These are phyloP conservation scores for Agrotis clavis DNA, from an alignment of 2,888 invertebrate species.

Conservation along the genomic window DNA sequence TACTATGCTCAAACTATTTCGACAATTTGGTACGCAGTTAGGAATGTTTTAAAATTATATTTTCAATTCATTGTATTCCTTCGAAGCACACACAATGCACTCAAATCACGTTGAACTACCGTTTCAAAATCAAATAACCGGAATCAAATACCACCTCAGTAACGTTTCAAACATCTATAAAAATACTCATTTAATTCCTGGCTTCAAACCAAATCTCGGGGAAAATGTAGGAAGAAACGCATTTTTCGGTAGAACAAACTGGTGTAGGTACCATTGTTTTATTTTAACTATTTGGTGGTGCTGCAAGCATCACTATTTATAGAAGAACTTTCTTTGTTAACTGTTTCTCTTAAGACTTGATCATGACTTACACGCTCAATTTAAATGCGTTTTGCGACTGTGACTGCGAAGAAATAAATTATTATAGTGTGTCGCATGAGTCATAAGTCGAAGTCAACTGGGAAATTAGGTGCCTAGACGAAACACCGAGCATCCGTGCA, in stretches of 20 bases:
- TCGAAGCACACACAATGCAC: conserved; percentile 5
- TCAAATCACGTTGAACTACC: conserved; percentile 28
- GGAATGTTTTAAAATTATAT: not conserved
- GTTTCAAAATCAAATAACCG: conserved; percentile 51
- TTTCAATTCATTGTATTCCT: not conserved
- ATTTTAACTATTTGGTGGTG: conserved; percentile 1
- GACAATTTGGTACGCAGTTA: not conserved
- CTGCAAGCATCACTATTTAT: conserved; percentile 11
- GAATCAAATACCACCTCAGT: conserved; percentile 37
- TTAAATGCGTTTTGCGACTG: not conserved
- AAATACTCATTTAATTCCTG: conserved; percentile 53
- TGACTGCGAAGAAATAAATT: no score
- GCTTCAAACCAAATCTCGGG: conserved; percentile 48
- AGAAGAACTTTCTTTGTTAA: conserved; percentile 38
- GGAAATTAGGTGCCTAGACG: no score
- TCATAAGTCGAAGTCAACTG: no score
- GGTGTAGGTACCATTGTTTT: conserved; percentile 1
- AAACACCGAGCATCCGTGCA: no score
- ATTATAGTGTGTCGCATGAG: no score
- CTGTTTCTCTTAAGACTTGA: conserved; percentile 17
- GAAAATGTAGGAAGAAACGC: conserved; percentile 24
- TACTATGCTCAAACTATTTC: not conserved
- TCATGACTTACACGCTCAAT: not conserved
- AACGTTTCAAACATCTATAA: conserved; percentile 44
- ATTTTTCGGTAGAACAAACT: conserved; percentile 28